phyloP scores from a whole-genome alignment of 2,113 vertebrate species.

The Chamaea fasciata region DNA sequence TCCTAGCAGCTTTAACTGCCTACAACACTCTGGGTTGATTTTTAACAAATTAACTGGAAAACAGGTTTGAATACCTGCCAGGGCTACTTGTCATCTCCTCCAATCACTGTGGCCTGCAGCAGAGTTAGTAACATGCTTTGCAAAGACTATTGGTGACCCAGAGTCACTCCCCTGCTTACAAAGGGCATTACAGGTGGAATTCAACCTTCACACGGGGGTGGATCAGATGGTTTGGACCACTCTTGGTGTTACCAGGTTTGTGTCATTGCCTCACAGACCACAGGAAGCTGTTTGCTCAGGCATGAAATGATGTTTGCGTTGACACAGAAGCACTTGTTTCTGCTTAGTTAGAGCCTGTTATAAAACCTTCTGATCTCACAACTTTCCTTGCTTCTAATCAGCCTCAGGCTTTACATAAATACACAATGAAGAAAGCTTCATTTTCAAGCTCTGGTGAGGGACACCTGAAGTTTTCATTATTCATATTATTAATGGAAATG shows the following conservation, averaged over 20 bases:
- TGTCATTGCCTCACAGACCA: neutral
- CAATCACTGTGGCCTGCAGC: neutral
- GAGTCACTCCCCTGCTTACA: neutral
- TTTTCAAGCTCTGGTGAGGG: neutral
- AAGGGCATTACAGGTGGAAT: neutral
- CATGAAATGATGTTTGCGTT: neutral
- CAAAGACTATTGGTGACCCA: neutral
- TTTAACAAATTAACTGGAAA: conserved; percentile 31
- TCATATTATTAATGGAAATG: neutral
- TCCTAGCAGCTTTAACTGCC: neutral
- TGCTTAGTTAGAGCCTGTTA: neutral
- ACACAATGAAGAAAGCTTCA: neutral
- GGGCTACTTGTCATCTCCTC: neutral
- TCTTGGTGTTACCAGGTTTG: neutral
- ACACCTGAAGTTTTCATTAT: neutral
- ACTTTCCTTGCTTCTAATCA: neutral
- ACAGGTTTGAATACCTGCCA: neutral
- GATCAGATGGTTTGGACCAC: neutral
- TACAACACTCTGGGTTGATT: neutral
- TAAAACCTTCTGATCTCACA: neutral
- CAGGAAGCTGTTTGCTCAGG: conserved; percentile 16
- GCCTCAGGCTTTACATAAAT: neutral
- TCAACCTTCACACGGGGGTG: conserved; percentile 2
- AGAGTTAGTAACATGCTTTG: neutral
- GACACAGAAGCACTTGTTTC: neutral